Conservation (phyloP, 2,797 vertebrate species). For the Chiroxiphia lanceolata region DNA sequence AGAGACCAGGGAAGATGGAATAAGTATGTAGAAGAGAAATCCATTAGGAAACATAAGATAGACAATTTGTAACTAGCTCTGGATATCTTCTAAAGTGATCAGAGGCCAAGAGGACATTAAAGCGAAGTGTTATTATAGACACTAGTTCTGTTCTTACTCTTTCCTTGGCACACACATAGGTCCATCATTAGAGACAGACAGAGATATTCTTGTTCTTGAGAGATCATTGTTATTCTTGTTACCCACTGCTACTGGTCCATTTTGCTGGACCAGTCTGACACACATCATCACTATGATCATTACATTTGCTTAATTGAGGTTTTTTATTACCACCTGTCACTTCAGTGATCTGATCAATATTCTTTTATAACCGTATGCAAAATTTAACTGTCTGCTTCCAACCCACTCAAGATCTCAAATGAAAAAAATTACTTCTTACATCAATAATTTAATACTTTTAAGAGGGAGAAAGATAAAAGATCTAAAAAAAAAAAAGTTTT, state of each 20-base stretch:
- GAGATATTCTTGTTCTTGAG: background rate
- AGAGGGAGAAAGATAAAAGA: background rate
- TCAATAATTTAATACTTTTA: background rate
- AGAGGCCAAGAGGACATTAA: background rate
- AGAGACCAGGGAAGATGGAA: background rate
- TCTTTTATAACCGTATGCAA: background rate
- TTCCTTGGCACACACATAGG: background rate
- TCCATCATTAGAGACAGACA: background rate
- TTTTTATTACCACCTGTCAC: background rate
- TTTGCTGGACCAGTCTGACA: background rate
- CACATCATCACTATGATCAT: background rate
- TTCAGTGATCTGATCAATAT: background rate
- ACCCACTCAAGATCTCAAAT: background rate
- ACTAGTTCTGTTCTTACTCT: background rate
- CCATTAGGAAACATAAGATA: background rate
- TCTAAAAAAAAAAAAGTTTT: background rate
- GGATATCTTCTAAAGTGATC: background rate
- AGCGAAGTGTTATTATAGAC: background rate
- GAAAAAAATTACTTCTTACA: background rate
- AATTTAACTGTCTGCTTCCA: background rate
- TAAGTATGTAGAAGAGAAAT: background rate
- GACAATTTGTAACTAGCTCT: background rate
- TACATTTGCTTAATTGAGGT: background rate
- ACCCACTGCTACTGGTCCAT: background rate
- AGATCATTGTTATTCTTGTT: background rate